Evolutionary conservation across 1,140 invertebrate species (phyloP), one percentile per base, ranked within the genome.

Genomic region (Luehdorfia chinensis): DNA sequence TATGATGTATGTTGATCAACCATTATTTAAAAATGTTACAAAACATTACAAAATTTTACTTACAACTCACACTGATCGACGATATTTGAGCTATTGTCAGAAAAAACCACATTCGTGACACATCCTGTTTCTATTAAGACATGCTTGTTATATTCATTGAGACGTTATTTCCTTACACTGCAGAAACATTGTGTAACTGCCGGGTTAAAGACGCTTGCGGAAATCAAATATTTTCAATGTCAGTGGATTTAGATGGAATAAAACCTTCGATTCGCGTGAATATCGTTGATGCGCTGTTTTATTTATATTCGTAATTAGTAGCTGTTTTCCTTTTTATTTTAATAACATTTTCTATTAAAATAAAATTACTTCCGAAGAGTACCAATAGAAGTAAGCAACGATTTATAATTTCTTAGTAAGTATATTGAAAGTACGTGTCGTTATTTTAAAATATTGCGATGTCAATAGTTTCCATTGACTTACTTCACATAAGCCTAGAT

Each of bases 161-260:
- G n/a, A 28, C 39, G 25, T 25, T 28, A 30, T 43, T 43, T 43
- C 39, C 39, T 43, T 16, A 30, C 14, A 30, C 8, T 18, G 39
- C 27, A 37, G 13, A 43, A 43, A 43, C 25, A 43, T 43, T 28
- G 39, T 41, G 21, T 30, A 28, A 43, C 39, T 43, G 39, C 39
- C 39, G 39, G 39, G 39, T 43, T 16, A 8, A 27, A 9, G 14
- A 14, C 39, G 39, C 14, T 16, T 13, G 25, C 39, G 39, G 39
- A 43, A 43, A 43, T 43, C 23, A 28, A 43, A 43, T 9, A 30
- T 43, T 43, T 43, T 43, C 39, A 43, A 43, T 43, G 39, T 18
- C 39, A 43, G 16, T 18, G 14, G 39, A 30, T 30, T 43, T 43
- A 43, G 27, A 41, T 14, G 36, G n/a, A 23, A 37, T 37, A 19